Evolutionary conservation across 2,797 vertebrate species (phyloP).

Genomic region (Decapterus maruadsi): DNA sequence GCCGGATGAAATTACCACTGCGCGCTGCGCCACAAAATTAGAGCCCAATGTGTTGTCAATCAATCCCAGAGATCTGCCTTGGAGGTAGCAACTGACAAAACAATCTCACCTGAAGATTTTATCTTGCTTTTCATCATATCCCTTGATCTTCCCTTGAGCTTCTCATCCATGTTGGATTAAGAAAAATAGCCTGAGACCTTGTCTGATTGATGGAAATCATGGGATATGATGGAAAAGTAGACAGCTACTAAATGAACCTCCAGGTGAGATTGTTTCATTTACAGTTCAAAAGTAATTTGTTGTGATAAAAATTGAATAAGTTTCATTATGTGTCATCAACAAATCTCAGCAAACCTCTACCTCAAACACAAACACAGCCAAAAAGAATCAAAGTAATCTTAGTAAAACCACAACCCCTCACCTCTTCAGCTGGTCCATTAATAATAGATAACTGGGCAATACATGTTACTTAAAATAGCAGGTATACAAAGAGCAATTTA

Average conservation of each 20-base stretch:
- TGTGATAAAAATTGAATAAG: not conserved
- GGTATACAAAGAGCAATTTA: slow-evolving; percentile 65
- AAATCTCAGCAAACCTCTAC: not conserved
- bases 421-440: slow-evolving; percentile 44
- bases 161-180: not conserved
- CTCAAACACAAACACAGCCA: not conserved
- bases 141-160: too few species aligned
- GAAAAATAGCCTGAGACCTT: not conserved
- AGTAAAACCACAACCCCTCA: not conserved
- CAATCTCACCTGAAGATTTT: not conserved
- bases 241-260: too few species aligned
- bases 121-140: not conserved
- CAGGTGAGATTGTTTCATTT: not conserved
- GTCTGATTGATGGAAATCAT: not conserved
- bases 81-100: not conserved
- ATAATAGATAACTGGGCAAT: slow-evolving; percentile 52
- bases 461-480: slow-evolving; percentile 64
- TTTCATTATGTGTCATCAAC: not conserved
- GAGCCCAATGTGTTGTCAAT: not conserved
- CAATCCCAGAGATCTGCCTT: not conserved
- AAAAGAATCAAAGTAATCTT: not conserved
- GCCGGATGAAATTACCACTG: too few species aligned
- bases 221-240: too few species aligned
- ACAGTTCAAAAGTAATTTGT: not conserved
- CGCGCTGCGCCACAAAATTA: too few species aligned